phyloP scores from a whole-genome alignment of 1,140 invertebrate genomes.

The Micrasema minimum region DNA sequence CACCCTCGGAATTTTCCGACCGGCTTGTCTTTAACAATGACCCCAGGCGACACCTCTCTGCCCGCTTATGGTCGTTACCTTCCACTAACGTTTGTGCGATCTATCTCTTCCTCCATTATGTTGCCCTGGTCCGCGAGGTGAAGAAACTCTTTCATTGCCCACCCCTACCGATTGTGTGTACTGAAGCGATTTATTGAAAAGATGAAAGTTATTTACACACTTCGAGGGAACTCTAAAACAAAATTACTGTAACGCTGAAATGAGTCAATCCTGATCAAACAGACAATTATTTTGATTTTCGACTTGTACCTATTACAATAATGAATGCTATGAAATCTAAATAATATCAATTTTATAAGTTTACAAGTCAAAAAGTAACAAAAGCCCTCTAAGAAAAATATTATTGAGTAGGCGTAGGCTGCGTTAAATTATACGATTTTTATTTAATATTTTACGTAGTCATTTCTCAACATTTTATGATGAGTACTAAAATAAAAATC shows the following conservation, averaged over 20 bases:
- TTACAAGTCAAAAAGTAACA: too few relatives aligned
- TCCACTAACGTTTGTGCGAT: conserved; percentile 39
- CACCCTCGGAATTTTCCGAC: conserved; percentile 51
- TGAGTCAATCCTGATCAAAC: too few relatives aligned
- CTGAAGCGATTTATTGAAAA: conserved; percentile 34
- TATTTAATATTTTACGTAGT: background rate
- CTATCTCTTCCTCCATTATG: conserved; percentile 49
- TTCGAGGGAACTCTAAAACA: background rate
- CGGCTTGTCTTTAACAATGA: conserved; percentile 53
- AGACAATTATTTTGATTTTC: too few relatives aligned
- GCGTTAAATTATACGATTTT: background rate
- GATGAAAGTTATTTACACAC: conserved; percentile 32
- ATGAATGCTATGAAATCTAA: too few relatives aligned
- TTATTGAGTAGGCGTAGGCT: conserved; percentile 1
- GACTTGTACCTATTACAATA: too few relatives aligned
- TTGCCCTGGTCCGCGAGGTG: conserved; percentile 25
- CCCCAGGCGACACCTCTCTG: conserved; percentile 45
- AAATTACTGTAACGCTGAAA: too few relatives aligned
- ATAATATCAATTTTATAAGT: background rate
- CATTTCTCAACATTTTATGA: conserved; percentile 34
- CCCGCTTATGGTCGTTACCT: conserved; percentile 44
- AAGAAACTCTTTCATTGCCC: conserved; percentile 31
- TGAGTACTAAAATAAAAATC: conserved; percentile 35
- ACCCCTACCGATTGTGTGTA: conserved; percentile 34
- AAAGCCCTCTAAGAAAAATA: background rate